Evolutionary conservation across 1,140 invertebrate species (phyloP).

Genomic region (Laodelphax striatellus): DNA sequence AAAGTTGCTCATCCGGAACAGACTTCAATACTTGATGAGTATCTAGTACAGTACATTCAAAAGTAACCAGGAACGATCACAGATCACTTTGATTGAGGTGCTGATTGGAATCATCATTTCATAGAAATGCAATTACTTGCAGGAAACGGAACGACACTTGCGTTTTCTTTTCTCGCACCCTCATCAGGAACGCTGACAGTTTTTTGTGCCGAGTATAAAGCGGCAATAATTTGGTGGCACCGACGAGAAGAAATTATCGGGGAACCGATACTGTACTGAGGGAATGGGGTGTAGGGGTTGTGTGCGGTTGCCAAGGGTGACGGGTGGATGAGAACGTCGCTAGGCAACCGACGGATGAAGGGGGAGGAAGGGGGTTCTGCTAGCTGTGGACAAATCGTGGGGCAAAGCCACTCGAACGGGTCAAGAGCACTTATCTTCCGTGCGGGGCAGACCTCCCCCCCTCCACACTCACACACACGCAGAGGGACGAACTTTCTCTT

Average conservation of each 20-base stretch:
- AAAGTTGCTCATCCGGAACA: too few species aligned
- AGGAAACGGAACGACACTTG: too few species aligned
- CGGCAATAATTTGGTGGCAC: neutral
- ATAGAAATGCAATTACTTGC: too few species aligned
- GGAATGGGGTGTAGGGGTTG: neutral
- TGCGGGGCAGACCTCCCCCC: neutral
- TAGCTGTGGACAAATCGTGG: conserved; percentile 1
- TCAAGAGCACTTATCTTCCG: neutral
- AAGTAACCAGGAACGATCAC: too few species aligned
- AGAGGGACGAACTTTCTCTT: too few species aligned
- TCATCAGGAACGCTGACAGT: neutral
- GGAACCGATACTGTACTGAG: neutral
- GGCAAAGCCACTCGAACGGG: conserved; percentile 1
- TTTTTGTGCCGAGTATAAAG: neutral
- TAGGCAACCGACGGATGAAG: too few species aligned
- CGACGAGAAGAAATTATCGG: too few species aligned
- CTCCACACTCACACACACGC: neutral
- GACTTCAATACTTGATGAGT: too few species aligned
- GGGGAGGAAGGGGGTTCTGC: neutral
- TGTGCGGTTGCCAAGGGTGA: neutral
- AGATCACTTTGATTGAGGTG: too few species aligned
- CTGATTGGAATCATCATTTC: too few species aligned
- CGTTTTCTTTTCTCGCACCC: too few species aligned
- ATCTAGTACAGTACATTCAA: too few species aligned
- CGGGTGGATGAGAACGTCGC: neutral